Base-by-base conservation (phyloP, 2,113 vertebrate genomes). In the Colossoma macropomum region DNA sequence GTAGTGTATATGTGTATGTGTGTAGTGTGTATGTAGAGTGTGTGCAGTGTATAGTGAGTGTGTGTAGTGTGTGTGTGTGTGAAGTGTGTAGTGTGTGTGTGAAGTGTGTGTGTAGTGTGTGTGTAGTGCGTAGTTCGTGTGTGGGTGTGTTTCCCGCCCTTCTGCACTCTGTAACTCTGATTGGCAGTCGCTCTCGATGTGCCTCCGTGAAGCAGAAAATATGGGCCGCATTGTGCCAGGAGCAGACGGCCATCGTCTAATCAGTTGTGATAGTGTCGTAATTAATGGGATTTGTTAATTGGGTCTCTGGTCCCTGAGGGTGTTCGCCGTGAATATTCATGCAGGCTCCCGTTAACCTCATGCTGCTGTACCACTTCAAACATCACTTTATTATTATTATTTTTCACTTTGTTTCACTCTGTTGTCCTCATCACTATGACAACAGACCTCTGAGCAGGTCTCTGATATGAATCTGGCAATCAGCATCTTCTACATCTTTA, bases 261-360 rank as follows among this genome's bases (percentile, higher is more conserved):
- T 93, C 90, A 89, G 89, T 87, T 92, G 91, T 90, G 92, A 92
- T 91, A 87, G 91, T 92, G 86, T 90, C 76, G 74, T 93, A 92
- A 93, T 92, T 92, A 94, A 93, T 91, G 85, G 87, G 89, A 92
- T 91, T 90, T 91, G 90, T 90, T 93, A 94, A 94, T 93, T 93
- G 89, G 91, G 87, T 92, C 89, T 89, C 80, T 83, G 72, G 32
- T 90, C 91, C 88, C 86, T n/a, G 5, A 85, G 81, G 90, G 89
- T 30, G 72, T 82, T 85, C 76, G 81, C 87, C 85, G 87, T 87
- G 91, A 91, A 90, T 91, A 89, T 90, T 91, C 86, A 91, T 84
- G 73, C 63, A 79, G 74, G 72, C 80, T 88, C 71, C 76, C 2
- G 89, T 89, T 89, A 87, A 91, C 91, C 91, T 88, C 84, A 74